phyloP scores from a whole-genome alignment of 1,140 invertebrate genomes.

The Drosophila setifemur region DNA sequence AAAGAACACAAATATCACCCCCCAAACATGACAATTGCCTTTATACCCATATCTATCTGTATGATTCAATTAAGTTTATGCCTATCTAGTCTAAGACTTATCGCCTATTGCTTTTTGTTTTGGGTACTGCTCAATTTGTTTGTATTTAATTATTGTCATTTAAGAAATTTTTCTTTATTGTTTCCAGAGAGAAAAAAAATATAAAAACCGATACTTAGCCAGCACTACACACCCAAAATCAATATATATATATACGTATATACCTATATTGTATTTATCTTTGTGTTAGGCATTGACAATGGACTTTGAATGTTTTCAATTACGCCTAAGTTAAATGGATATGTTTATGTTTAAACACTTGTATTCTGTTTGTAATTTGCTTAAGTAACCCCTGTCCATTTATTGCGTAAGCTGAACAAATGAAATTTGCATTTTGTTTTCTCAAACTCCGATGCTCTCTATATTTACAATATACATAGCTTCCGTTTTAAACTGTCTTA shows the following conservation, averaged over 20 bases:
- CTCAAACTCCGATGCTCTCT: conserved; percentile 19
- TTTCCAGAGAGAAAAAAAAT: not conserved
- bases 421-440: conserved; percentile 29
- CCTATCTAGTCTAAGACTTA: conserved; percentile 32
- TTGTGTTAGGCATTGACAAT: conserved; percentile 35
- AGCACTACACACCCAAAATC: conserved; percentile 4
- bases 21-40: conserved; percentile 15
- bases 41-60: conserved; percentile 6
- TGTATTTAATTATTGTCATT: conserved; percentile 19
- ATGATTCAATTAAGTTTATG: conserved; percentile 25
- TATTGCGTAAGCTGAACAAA: conserved; percentile 6
- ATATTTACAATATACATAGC: too few relatives aligned
- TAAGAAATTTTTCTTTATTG: conserved; percentile 4
- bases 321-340: conserved; percentile 8
- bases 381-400: conserved; percentile 11
- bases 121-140: conserved; percentile 9
- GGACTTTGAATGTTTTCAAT: conserved; percentile 32
- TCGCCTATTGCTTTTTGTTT: conserved; percentile 23
- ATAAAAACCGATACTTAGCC: conserved; percentile 27
- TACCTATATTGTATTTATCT: conserved; percentile 15
- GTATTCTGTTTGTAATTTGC: conserved; percentile 20
- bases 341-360: conserved; percentile 6
- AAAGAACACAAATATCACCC: conserved; percentile 15
- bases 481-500: not conserved
- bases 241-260: not conserved